A percentile compares a stretch with the other conserved stretches of the same genome.
Conservation (phyloP, 2,113 vertebrate genomes). For the Equus przewalskii region DNA sequence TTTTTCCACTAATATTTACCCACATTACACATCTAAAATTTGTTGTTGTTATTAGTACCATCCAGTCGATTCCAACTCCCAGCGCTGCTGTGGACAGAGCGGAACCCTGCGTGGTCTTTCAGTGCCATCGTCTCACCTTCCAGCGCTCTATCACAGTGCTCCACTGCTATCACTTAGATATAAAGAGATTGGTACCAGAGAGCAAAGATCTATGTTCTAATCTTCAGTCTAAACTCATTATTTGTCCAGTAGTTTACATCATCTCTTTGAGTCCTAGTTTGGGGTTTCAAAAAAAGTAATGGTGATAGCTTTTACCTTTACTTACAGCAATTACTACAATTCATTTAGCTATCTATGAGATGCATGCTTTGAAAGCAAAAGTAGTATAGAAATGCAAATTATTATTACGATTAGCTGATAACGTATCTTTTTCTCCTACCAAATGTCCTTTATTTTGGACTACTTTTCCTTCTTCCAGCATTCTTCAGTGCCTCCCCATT, state of each 20-base stretch:
- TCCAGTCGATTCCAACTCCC: no score
- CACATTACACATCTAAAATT: neutral
- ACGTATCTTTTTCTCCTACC: neutral
- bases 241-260: neutral
- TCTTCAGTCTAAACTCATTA: neutral
- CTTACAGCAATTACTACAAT: neutral
- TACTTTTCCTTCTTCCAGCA: neutral
- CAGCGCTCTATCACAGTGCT: no score
- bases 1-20: neutral
- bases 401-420: neutral
- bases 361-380: neutral
- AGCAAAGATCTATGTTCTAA: neutral
- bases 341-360: neutral
- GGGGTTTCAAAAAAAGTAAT: neutral
- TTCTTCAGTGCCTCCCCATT: neutral
- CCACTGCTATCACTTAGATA: neutral
- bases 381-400: neutral
- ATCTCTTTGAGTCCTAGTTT: neutral
- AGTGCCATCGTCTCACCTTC: no score
- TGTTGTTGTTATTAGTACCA: no score
- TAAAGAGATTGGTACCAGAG: neutral
- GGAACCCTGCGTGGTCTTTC: no score
- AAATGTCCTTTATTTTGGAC: neutral
- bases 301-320: neutral
- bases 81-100: no score